Percentiles rank a stretch among this genome's conserved stretches.
Evolutionary conservation across 2,888 invertebrate genomes (phyloP).

Genomic region (Carpatolechia fugitivella): DNA sequence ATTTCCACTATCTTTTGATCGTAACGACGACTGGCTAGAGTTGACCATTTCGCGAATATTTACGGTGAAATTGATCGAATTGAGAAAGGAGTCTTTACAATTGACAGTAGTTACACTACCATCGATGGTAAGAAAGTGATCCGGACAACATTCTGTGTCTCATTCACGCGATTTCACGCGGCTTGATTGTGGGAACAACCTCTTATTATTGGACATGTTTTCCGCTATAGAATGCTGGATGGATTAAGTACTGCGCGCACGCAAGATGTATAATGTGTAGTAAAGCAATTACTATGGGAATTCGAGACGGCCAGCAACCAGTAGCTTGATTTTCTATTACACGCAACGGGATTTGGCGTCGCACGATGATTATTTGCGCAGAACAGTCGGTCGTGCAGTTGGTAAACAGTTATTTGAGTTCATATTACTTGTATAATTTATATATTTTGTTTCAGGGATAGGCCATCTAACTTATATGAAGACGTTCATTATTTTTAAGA

Average conservation of each 20-base stretch:
- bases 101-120: constrained; percentile 39
- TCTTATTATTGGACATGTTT: constrained; percentile 31
- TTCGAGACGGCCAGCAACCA: constrained; percentile 14
- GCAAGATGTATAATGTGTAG: constrained; percentile 22
- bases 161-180: constrained; percentile 43
- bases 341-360: constrained; percentile 14
- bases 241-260: constrained; percentile 29
- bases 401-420: neutral
- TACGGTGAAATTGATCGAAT: constrained; percentile 50
- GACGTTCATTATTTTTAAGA: no score
- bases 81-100: constrained; percentile 42
- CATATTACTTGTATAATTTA: no score
- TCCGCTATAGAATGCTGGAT: constrained; percentile 25
- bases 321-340: constrained; percentile 21
- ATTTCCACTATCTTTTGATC: constrained; percentile 34
- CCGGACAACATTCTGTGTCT: constrained; percentile 29
- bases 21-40: constrained; percentile 25
- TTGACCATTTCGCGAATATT: constrained; percentile 35
- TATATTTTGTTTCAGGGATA: no score
- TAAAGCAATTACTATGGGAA: constrained; percentile 24
- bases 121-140: constrained; percentile 46
- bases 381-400: neutral
- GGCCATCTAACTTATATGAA: no score
- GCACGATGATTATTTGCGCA: neutral
- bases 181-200: constrained; percentile 37